phyloP scores from a whole-genome alignment of 2,888 invertebrate species.

The Dynastes tityus region DNA sequence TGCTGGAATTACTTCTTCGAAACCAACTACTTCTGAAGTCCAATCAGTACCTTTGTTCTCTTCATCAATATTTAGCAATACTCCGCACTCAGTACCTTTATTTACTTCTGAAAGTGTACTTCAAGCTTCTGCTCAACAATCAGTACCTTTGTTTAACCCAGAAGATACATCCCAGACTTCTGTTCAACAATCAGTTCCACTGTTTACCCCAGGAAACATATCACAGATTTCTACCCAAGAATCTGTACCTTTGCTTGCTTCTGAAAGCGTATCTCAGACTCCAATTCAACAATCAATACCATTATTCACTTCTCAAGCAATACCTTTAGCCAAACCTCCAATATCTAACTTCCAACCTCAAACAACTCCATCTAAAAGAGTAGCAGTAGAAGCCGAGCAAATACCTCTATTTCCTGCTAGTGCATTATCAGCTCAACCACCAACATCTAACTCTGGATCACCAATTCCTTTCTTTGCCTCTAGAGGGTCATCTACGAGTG shows the following conservation, averaged over 20 bases:
- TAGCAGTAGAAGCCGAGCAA: background rate
- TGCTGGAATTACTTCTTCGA: background rate
- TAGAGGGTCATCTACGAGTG: background rate
- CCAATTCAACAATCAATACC: background rate
- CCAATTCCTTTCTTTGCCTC: constrained; percentile 21
- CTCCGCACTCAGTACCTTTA: background rate
- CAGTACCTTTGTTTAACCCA: background rate
- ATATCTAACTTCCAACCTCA: background rate
- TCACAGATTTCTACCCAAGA: too few relatives aligned
- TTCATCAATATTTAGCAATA: background rate
- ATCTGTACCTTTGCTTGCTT: background rate
- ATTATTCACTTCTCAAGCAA: background rate
- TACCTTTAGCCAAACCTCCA: background rate
- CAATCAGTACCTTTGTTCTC: background rate
- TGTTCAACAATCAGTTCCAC: background rate
- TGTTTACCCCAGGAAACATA: background rate
- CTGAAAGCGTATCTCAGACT: background rate
- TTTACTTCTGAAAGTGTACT: background rate
- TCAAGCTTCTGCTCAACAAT: background rate
- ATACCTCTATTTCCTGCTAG: background rate
- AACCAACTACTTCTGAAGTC: background rate
- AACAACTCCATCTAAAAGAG: background rate
- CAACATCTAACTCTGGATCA: constrained; percentile 14
- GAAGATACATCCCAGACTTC: background rate
- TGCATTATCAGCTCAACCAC: background rate